These are phyloP conservation scores for Manduca sexta DNA, from an alignment of 1,140 invertebrate species.

Conservation along the genomic window DNA sequence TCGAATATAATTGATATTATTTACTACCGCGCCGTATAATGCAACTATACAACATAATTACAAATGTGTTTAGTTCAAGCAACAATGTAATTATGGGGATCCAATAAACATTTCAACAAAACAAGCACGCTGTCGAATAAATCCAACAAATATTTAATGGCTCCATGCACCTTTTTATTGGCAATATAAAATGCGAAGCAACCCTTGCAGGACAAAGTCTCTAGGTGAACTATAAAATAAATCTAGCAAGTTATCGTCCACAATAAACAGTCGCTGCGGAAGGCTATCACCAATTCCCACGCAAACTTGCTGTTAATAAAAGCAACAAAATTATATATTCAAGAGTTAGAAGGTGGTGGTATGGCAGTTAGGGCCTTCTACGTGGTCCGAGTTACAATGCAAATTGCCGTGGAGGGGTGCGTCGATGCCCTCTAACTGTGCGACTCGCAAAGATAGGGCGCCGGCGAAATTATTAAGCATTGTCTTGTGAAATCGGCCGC, in stretches of 20 bases:
- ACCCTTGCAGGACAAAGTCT: constrained; percentile 57
- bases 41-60: constrained; percentile 14
- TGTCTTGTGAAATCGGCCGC: constrained; percentile 71
- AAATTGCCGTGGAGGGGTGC: constrained; percentile 68
- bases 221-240: constrained; percentile 66
- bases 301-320: constrained; percentile 71
- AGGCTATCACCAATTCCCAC: constrained; percentile 70
- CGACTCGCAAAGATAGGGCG: constrained; percentile 68
- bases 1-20: constrained; percentile 6
- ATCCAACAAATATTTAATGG: constrained; percentile 69
- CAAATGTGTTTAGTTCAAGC: constrained; percentile 38
- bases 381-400: constrained; percentile 72
- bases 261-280: constrained; percentile 67
- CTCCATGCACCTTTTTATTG: constrained; percentile 62
- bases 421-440: constrained; percentile 68
- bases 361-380: constrained; percentile 65
- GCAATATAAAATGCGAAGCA: constrained; percentile 53
- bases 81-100: constrained; percentile 49
- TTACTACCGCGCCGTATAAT: neutral
- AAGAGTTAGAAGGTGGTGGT: constrained; percentile 69
- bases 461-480: constrained; percentile 72
- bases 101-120: constrained; percentile 62
- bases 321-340: constrained; percentile 73
- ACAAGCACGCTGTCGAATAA: constrained; percentile 57
- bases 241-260: constrained; percentile 69